Base-by-base conservation (phyloP, 2,797 vertebrate genomes). In the Gobio occitaniae region DNA sequence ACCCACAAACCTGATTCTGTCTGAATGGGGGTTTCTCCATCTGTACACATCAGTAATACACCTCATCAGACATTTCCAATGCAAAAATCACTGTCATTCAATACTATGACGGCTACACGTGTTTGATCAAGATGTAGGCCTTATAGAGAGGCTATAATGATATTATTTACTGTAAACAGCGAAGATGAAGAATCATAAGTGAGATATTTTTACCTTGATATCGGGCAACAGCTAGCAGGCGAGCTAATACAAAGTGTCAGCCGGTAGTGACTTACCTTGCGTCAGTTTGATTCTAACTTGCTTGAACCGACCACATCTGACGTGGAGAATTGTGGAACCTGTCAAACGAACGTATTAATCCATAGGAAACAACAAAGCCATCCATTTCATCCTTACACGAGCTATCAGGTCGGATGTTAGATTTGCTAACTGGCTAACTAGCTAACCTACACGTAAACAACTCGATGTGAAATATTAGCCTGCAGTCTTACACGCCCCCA, bases 1-100 rank as follows among this genome's bases (percentile, higher is more conserved):
- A 93, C 83, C 96, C 96, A 92, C 96, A 96, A 17, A 90, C 86
- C 61, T 94, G 94, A 86, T 78, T 93, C 91, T 95, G 95, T 87
- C 92, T 94, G 61, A 92, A 91, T 48, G 91, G 86, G 19, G 91
- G 84, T 56, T 93, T 91, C 82, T 95, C 95, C 95, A 95, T 95
- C 89, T 90, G 41, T 17, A 48, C 29, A 68, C 54, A 84, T 19
- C 32, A 82, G 29, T 50, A 50, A 36, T 4, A 83, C 61, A 83
- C 29, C n/a, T 17, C 54, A 78, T 61, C 56, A 78, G 4, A 77
- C 32, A n/a, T 77, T 77, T 61, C 61, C 12, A 47, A 78, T 63
- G 38, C 36, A 63, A 36, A 44, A 48, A 36, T 3, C 32, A 54
- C 66, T 56, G 8, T 6, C 19, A 54, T 44, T 56, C 21, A 41